Base-by-base conservation (phyloP, 2,113 vertebrate species). In the Malurus cyaneus region DNA sequence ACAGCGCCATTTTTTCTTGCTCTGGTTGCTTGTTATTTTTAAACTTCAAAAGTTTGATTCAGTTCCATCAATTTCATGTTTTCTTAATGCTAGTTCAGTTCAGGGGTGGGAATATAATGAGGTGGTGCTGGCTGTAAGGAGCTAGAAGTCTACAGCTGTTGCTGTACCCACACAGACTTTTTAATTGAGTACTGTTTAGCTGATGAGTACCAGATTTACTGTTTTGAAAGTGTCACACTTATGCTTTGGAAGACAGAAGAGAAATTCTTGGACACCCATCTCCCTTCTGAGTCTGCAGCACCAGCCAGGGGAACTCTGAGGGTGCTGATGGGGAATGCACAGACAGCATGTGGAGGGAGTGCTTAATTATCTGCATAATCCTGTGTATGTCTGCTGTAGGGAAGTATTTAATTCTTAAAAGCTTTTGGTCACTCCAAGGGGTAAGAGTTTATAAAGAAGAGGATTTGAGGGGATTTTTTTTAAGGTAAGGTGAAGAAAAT, bases 351-450 rank as follows among this genome's bases (percentile, higher is more conserved):
- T 36, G 53, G 44, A 49, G 8, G 14, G 46, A 42, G 31, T 20
- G 8, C n/a, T 79, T 41, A 7, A 9, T 56, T 57, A n/a, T n/a
- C 29, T 49, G 50, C 2, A 10, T 18, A 56, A 36, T 61, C 29
- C 29, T 56, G 0, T 8, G 2, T 26, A 1, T 18, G 13, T 61
- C n/a, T 57, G 25, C 19, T 39, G 18, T 44, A 60, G 56, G 34
- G 31, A 24, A 66, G 17, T 61, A 17, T 87, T 82, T 52, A 20
- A 88, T 73, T 25, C 60, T 2, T 28, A 14, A 20, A 67, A 54
- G 46, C 25, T 66, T 83, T 65, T n/a, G 86, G 73, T 65, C 2
- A 2, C 17, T 87, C 36, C 53, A 73, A 66, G 50, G 29, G 29
- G 4, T 16, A 80, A 19, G 20, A 44, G 23, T 54, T 87, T 65